phyloP scores from a whole-genome alignment of 1,140 invertebrate genomes.

The Brachionus angularis region DNA sequence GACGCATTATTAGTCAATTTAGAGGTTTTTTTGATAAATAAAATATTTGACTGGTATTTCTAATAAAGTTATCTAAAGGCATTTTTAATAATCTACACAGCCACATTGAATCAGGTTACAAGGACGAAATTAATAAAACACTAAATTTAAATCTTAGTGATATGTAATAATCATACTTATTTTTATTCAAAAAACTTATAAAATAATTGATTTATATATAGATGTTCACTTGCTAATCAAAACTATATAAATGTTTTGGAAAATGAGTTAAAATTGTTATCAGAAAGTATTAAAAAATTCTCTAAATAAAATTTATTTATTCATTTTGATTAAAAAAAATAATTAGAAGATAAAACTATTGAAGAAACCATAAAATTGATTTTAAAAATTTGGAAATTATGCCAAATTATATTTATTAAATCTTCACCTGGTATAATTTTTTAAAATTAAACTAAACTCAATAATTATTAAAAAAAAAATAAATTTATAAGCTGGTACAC shows the following conservation, averaged over 20 bases:
- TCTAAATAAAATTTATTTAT: background rate
- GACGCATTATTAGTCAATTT: constrained; percentile 12
- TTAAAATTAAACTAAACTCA: background rate
- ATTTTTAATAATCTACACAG: constrained; percentile 29
- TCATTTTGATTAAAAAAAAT: background rate
- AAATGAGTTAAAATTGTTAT: constrained; percentile 2
- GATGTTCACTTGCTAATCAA: constrained; percentile 37
- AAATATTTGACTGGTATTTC: background rate
- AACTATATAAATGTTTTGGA: constrained; percentile 34
- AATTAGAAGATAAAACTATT: no score
- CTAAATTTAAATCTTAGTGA: constrained; percentile 17
- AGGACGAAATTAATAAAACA: constrained; percentile 1
- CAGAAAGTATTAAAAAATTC: no score
- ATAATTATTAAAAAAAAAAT: background rate
- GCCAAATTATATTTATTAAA: constrained; percentile 41
- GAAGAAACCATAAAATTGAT: no score
- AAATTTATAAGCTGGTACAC: constrained; percentile 1
- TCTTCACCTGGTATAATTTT: constrained; percentile 30
- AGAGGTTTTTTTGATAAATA: background rate
- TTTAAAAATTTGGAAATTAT: constrained; percentile 22
- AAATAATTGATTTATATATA: background rate
- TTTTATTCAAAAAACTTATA: background rate
- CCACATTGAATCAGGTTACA: background rate
- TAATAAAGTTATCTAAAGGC: background rate
- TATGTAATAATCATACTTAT: background rate